Evolutionary conservation across 2,113 vertebrate species (phyloP).

Genomic region (chimpanzee (Pan troglodytes)): NHGRI_mPanTro3-v2.1_pri NC_072403.2:76134001-76134500

Average conservation of each 20-base stretch:
- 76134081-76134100: neutral
- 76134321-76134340: no score
- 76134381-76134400: no score
- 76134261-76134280: no score
- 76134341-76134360: no score
- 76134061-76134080: neutral
- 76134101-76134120: neutral
- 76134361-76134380: no score
- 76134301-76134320: no score
- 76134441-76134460: neutral
- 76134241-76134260: no score
- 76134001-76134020: neutral
- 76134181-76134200: neutral
- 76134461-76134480: rapidly evolving
- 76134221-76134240: neutral
- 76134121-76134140: neutral
- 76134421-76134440: no score
- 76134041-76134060: neutral
- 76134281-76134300: no score
- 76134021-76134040: neutral
- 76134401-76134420: no score
- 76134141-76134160: neutral
- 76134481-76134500: neutral
- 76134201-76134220: neutral
- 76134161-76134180: neutral